Evolutionary conservation across 2,888 invertebrate genomes (phyloP).

Genomic region (Neoitamus cyanurus): DNA sequence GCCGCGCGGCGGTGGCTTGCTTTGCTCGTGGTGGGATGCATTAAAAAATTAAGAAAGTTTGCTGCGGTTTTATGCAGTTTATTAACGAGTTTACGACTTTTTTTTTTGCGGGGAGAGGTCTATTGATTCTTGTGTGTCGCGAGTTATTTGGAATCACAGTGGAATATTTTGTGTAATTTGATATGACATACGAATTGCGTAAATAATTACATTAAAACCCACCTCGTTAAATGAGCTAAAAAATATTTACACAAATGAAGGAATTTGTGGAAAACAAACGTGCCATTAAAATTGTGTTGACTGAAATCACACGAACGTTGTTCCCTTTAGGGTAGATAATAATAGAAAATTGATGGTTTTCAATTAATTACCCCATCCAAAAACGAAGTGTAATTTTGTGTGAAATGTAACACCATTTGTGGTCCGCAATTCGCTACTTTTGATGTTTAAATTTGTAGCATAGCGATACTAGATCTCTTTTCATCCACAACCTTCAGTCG

Average conservation of each 20-base stretch:
- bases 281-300: too few relatives aligned
- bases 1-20: neutral
- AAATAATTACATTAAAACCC: neutral
- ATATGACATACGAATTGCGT: neutral
- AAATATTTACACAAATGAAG: neutral
- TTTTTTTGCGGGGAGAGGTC: neutral
- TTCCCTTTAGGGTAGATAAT: too few relatives aligned
- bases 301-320: too few relatives aligned
- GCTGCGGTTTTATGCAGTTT: neutral
- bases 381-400: too few relatives aligned
- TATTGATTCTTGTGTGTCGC: neutral
- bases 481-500: too few relatives aligned
- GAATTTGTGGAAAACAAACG: neutral
- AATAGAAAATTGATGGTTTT: too few relatives aligned
- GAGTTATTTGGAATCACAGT: neutral
- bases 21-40: neutral
- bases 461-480: too few relatives aligned
- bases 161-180: neutral
- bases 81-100: neutral
- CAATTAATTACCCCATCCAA: too few relatives aligned
- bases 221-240: neutral
- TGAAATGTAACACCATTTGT: too few relatives aligned
- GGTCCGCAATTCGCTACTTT: too few relatives aligned
- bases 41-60: constrained; percentile 1
- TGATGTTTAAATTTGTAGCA: too few relatives aligned